phyloP scores from a whole-genome alignment of 2,113 vertebrate genomes.

The Chamaea fasciata region DNA sequence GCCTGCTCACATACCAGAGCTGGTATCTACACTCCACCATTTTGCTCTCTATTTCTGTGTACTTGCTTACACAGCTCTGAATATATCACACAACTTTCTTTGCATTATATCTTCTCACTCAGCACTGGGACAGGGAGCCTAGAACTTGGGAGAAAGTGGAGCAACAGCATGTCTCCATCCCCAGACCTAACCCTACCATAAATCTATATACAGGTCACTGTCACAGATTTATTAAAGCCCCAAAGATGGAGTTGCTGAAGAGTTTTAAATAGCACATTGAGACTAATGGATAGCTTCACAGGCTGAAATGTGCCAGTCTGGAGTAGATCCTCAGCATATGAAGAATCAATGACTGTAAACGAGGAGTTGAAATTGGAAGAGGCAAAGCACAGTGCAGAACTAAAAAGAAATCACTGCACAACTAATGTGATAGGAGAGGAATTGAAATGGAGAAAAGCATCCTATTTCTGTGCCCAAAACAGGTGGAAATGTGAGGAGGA shows the following conservation, averaged over 20 bases:
- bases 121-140: neutral
- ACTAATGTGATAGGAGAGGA: slow-evolving; percentile 48
- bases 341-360: slow-evolving; percentile 66
- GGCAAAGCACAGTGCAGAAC: slow-evolving; percentile 63
- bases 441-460: slow-evolving; percentile 44
- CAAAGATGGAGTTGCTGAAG: slow-evolving; percentile 4
- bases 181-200: neutral
- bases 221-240: neutral
- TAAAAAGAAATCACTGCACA: slow-evolving; percentile 59
- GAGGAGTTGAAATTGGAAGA: slow-evolving; percentile 63
- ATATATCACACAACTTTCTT: neutral
- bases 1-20: neutral
- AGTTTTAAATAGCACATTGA: neutral
- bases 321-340: slow-evolving; percentile 32
- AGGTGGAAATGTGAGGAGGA: slow-evolving; percentile 1
- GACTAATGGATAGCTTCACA: slow-evolving; percentile 37
- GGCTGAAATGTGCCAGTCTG: slow-evolving; percentile 30
- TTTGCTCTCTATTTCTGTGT: neutral
- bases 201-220: neutral
- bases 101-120: neutral
- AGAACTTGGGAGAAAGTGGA: neutral
- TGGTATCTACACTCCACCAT: neutral
- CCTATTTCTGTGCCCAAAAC: slow-evolving; percentile 31
- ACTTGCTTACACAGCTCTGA: neutral
- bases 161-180: neutral